A percentile compares a stretch with the other conserved stretches of the same genome.
Conservation (phyloP, 2,113 vertebrate genomes). For the Caretta caretta region DNA sequence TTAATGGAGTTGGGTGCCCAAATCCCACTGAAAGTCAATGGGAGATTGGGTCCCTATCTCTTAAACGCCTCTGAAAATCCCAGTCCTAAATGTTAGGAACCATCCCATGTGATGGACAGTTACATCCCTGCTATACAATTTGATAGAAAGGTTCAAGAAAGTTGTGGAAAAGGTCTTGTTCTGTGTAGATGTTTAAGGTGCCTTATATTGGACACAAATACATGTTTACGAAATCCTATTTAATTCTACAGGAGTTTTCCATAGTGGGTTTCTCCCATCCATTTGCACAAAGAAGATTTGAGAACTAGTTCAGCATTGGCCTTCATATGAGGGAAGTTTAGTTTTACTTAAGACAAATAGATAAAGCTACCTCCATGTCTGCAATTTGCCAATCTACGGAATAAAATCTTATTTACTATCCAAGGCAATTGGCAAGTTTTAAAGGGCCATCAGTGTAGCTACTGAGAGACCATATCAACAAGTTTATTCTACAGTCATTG, state of each 20-base stretch:
- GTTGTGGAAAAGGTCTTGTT: not conserved
- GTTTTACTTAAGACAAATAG: not conserved
- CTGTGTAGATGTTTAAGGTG: not conserved
- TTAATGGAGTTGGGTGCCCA: not conserved
- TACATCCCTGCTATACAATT: not conserved
- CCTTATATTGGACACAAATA: not conserved
- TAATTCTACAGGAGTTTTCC: not conserved
- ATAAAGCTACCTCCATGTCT: not conserved
- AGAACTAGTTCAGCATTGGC: not conserved
- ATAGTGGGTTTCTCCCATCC: not conserved
- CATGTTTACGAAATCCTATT: not conserved
- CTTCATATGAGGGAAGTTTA: not conserved
- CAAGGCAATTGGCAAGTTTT: not conserved
- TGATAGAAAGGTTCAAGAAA: not conserved
- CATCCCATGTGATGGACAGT: not conserved
- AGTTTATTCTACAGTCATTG: not conserved
- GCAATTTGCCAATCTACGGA: not conserved
- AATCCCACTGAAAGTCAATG: not conserved
- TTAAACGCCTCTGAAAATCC: not conserved
- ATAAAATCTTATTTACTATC: not conserved
- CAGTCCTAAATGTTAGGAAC: not conserved
- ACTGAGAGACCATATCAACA: not conserved
- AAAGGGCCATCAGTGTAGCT: not conserved
- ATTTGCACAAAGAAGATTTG: not conserved
- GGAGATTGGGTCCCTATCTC: not conserved